Base-by-base conservation (phyloP, 64 coral and sea anemone species). In the Hydrozoanthus tunicans region DNA sequence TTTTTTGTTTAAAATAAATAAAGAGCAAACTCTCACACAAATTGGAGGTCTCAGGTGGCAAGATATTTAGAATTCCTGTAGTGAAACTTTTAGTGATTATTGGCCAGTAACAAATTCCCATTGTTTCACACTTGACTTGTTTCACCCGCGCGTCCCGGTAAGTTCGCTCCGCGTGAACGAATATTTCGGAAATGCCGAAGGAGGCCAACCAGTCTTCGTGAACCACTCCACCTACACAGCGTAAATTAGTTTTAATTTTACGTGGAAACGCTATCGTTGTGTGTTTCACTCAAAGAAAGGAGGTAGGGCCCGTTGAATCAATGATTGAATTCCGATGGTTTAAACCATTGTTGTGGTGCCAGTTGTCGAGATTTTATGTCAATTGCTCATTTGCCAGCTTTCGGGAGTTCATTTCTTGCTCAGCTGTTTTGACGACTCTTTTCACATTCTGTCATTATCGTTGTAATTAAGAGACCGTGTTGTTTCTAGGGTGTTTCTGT, bases 141-240 rank as follows among this genome's bases (percentile, higher is more conserved):
- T 73, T 70, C 54, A 88, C 12, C 84, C 84, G 84, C 84, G 69
- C 20, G 84, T 88, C 84, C 84, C 84, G 73, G 84, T 67, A 88
- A 69, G 68, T 27, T 51, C 11, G 83, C 83, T 86, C 69, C 56
- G 84, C 68, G 74, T 88, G 84, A 88, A 60, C n/a, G 55, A 88
- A 75, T 88, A 88, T 73, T 88, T 88, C 84, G 84, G 84, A 88
- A 88, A 88, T 88, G 84, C 84, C 84, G 84, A 59, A 60, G 70
- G 84, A 74, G 59, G 84, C 23, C 5, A 25, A 74, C 24, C 32
- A 58, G 53, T 20, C 59, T 73, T 81, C 74, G 68, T 74, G 74
- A 88, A 73, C 43, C 69, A 88, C 56, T 88, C 84, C 84, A 75
- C 84, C 84, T 88, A 73, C 69, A 54, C 55, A 88, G 32, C 26